Conservation (phyloP, 1,140 invertebrate genomes). For the Dendroctonus ponderosae region DNA sequence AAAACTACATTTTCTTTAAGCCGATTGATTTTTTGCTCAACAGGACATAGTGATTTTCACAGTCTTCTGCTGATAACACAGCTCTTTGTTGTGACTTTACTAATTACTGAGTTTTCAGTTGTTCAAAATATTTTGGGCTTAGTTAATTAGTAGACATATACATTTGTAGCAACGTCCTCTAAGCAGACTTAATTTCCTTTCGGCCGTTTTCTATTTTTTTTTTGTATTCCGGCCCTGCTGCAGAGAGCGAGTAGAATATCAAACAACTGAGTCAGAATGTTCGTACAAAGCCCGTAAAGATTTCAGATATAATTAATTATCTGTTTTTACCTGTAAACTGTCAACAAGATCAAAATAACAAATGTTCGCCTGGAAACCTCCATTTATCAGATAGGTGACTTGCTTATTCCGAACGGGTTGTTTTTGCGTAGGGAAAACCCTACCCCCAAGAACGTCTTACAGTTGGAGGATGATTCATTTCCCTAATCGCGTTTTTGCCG, state of each 20-base stretch:
- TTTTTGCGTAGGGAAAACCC: constrained; percentile 10
- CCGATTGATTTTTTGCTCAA: constrained; percentile 7
- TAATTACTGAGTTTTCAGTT: too few species aligned
- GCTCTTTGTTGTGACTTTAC: too few species aligned
- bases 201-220: too few species aligned
- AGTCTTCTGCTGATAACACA: too few species aligned
- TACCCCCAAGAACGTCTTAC: constrained; percentile 3
- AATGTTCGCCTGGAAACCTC: constrained; percentile 12
- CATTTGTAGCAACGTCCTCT: too few species aligned
- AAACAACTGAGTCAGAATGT: not conserved
- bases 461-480: constrained; percentile 22
- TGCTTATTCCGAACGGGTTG: constrained; percentile 20
- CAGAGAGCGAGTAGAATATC: not conserved
- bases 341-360: constrained; percentile 26
- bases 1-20: not conserved
- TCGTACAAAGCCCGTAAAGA: not conserved
- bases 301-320: constrained; percentile 12
- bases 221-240: too few species aligned
- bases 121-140: too few species aligned
- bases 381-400: constrained; percentile 26
- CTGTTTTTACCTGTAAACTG: constrained; percentile 27
- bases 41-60: too few species aligned
- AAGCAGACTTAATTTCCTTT: too few species aligned
- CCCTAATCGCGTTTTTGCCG: constrained; percentile 20
- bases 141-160: too few species aligned